Conservation (phyloP, 1,140 invertebrate genomes). For the Drosophila mayri region DNA sequence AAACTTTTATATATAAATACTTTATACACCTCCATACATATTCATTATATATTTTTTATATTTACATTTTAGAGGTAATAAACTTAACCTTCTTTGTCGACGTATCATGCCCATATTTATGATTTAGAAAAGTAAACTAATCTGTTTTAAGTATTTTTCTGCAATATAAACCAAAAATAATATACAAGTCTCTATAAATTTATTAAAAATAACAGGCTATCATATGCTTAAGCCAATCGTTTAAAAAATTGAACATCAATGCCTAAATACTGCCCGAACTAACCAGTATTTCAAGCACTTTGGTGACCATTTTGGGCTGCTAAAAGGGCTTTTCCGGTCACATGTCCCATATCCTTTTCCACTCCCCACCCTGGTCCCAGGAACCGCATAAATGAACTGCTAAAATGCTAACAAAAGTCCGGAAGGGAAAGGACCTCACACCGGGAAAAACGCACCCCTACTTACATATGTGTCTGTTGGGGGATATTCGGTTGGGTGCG, state of each 20-base stretch:
- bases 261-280: constrained; percentile 8
- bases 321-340: constrained; percentile 71
- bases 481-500: constrained; percentile 53
- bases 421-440: constrained; percentile 52
- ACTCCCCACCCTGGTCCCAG: constrained; percentile 10
- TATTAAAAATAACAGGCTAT: neutral
- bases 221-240: neutral
- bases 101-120: too few species aligned
- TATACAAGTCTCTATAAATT: neutral
- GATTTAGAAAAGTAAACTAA: too few species aligned
- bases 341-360: constrained; percentile 39
- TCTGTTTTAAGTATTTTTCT: too few species aligned
- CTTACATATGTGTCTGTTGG: constrained; percentile 59
- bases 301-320: constrained; percentile 51
- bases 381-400: constrained; percentile 76
- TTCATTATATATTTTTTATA: too few species aligned
- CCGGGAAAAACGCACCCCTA: constrained; percentile 53
- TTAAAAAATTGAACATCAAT: neutral
- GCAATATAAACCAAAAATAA: too few species aligned
- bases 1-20: too few species aligned
- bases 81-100: too few species aligned
- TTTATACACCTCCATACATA: too few species aligned
- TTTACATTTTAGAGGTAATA: too few species aligned
- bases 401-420: constrained; percentile 76
- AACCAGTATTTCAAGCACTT: constrained; percentile 53